phyloP scores from a whole-genome alignment of 1,140 invertebrate species.

The Metaphire vulgaris region DNA sequence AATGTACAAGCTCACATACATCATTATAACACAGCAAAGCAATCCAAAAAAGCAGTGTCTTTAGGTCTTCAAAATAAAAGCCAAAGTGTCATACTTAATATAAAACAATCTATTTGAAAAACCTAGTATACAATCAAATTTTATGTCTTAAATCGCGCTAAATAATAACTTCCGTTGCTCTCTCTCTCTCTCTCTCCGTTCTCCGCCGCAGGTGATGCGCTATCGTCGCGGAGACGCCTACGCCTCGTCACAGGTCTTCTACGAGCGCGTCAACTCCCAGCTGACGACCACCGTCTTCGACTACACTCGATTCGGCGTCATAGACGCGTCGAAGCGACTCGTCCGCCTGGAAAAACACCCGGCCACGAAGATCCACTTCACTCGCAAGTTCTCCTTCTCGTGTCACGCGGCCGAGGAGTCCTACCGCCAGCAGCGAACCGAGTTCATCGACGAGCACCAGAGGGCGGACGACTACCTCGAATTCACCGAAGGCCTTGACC shows the following conservation, averaged over 20 bases:
- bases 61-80: too few relatives aligned
- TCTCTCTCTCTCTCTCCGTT: too few relatives aligned
- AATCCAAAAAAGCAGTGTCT: too few relatives aligned
- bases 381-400: slow-evolving; percentile 74
- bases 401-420: slow-evolving; percentile 70
- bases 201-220: slow-evolving; percentile 50
- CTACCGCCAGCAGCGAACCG: slow-evolving; percentile 73
- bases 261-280: slow-evolving; percentile 75
- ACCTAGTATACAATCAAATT: too few relatives aligned
- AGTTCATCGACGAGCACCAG: slow-evolving; percentile 76
- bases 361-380: slow-evolving; percentile 66
- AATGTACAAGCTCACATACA: too few relatives aligned
- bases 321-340: slow-evolving; percentile 70
- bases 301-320: slow-evolving; percentile 71
- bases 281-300: slow-evolving; percentile 70
- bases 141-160: too few relatives aligned
- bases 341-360: slow-evolving; percentile 63
- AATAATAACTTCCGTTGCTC: too few relatives aligned
- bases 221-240: slow-evolving; percentile 76
- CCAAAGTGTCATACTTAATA: too few relatives aligned
- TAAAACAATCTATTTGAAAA: too few relatives aligned
- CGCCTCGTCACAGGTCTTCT: slow-evolving; percentile 74
- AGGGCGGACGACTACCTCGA: slow-evolving; percentile 80
- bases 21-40: too few relatives aligned
- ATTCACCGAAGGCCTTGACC: slow-evolving; percentile 75